Base-by-base conservation (phyloP, 2,797 vertebrate species). In the Yasuhikotakia modesta region DNA sequence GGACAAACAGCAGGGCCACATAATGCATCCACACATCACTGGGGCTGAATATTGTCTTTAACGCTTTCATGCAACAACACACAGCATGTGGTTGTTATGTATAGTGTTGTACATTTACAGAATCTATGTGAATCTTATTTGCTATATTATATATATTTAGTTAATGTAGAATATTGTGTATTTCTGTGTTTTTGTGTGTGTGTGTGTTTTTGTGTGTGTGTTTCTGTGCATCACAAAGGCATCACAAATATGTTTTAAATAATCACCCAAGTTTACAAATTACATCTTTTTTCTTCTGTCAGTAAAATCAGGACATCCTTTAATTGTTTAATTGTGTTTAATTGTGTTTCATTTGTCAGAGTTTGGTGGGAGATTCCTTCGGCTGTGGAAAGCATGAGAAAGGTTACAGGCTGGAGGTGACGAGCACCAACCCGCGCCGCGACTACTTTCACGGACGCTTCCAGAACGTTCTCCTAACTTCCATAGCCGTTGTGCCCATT, bases 381-480 rank as follows among this genome's bases (percentile, higher is more conserved):
- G 91, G 89, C 85, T 98, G 97, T 77, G 95, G 94, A 86, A 93
- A 88, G 0, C 95, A 94, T 21, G 95, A 93, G 80, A 94, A 95
- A 81, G 92, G 95, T 66, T 96, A 96, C 86, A 94, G 94, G 17
- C 91, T 98, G 16, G 95, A 99, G 91, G 95, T 97, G 83, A 96
- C 95, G 0, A 95, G 93, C 80, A 92, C 95, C 73, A 89, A 96
- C 81, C 93, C 94, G n/a, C 92, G 97, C 2, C 88, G 98, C 74
- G 97, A 98, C 90, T 95, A 95, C 89, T 99, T 96, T 91, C 91
- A 92, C 83, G 94, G 94, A 53, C 94, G 95, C 70, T 93, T 99
- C 90, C 91, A 91, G 16, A 91, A 90, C 58, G 93, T 96, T 75
- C 90, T 98, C 81, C 86, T 99, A 5, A 99, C 97, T 2, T 97